Base-by-base conservation (phyloP, 2,888 invertebrate species). In the Mamestra brassicae region DNA sequence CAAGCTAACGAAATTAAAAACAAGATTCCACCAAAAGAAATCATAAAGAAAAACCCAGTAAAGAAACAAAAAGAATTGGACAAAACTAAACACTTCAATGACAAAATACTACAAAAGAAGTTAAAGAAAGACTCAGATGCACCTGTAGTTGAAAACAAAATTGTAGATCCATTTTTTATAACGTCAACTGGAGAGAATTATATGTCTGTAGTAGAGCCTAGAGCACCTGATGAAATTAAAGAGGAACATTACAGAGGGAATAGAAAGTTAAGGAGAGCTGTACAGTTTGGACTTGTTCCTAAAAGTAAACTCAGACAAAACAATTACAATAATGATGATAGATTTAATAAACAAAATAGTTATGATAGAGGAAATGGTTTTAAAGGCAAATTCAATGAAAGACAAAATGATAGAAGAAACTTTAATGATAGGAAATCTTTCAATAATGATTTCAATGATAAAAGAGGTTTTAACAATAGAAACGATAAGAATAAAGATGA, bases 121-220 rank as follows among this genome's bases (percentile, higher is more conserved):
- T 93, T 94, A 55, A 94, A 94, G 66, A 95, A 93, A 83, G 91
- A 90, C 60, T 64, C 55, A 13, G 87, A 91, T 42, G 42, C 54
- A 64, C 84, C 87, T 38, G 57, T 78, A 10, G 74, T 81, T 70
- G 90, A 89, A 11, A 90, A 86, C 38, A 96, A 95, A 90, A 90
- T 94, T 55, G 95, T 94, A 7, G 97, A 97, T 90, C 94, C 96
- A 52, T 97, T 97, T 87, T 97, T 97, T 81, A 93, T 94, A 47
- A 97, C 96, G 17, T 89, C 94, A 34, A 92, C 93, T 2, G 97
- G 97, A 26, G 95, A 93, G 68, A 96, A 93, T 80, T 97, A 97
- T 73, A 92, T 96, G 91, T 94, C 96, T 36, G 83, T 96, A 15
- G 95, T 93, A 38, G 95, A 96, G 76, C 95, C 95, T 0, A 93